Base-by-base conservation (phyloP, 2,113 vertebrate genomes). In the Meles meles region DNA sequence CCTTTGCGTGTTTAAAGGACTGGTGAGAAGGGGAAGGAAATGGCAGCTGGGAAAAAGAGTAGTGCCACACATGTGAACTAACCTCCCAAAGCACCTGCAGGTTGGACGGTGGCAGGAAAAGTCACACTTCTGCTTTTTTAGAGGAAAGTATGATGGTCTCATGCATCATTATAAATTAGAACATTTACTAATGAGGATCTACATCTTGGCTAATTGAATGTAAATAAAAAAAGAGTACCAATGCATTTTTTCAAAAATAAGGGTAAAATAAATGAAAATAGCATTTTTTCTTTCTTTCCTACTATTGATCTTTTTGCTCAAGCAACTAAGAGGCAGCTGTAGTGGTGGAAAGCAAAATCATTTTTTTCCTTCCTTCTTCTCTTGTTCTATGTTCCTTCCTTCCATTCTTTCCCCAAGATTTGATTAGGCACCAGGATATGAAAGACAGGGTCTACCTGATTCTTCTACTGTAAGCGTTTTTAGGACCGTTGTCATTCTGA, bases 21-120 rank as follows among this genome's bases (percentile, higher is more conserved):
- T 77, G n/a, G 6, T 7, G 10, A 95, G 44, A 94, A 90, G 79
- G 31, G 72, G 65, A 96, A 95, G 93, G 37, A 96, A 69, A 57
- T 4, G 25, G 21, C 31, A 65, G 37, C 31, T 71, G 42, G 89
- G 29, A 34, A 18, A 63, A 86, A 67, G 9, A n/a, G 10, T 39
- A 55, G 39, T 44, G 27, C 10, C 67, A 47, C 7, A 17, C 11
- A 17, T 1, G 27, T 7, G 15, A 47, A 3, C 27, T 44, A 34
- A 25, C 76, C 21, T 63, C 42, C 42, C 61, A 79, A 25, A 69
- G 55, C 14, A 17, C 44, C 63, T 57, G 49, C 11, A 9, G 42
- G 52, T 44, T 14, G 76, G 42, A 61, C 25, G 6, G 4, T 67
- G 47, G 63, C 63, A 65, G 27, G 87, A 88, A 92, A 97, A 65